A percentile compares a stretch with the other conserved stretches of the same genome.
These are phyloP conservation scores for Micronycteris hirsuta DNA, from an alignment of 2,113 vertebrate species.

Conservation along the genomic window DNA sequence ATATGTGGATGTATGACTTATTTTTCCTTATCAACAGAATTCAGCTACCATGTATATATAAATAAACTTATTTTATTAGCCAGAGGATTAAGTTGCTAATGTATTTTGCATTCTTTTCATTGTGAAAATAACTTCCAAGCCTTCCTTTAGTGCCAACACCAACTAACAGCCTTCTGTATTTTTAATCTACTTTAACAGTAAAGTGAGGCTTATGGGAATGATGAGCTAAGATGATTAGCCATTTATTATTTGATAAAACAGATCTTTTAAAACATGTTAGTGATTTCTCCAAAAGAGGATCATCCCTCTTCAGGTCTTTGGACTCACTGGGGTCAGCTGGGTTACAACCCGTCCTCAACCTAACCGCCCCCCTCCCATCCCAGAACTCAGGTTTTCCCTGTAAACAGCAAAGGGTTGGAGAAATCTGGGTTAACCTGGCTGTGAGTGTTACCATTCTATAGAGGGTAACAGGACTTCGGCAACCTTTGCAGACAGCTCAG, in stretches of 20 bases:
- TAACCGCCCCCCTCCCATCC: background rate
- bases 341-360: background rate
- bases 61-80: slow-evolving; percentile 79
- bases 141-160: background rate
- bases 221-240: background rate
- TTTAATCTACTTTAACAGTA: background rate
- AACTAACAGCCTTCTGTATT: background rate
- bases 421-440: background rate
- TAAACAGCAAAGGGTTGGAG: background rate
- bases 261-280: background rate
- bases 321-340: background rate
- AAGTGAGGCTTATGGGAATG: background rate
- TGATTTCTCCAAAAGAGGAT: background rate
- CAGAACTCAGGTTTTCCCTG: background rate
- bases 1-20: slow-evolving; percentile 73
- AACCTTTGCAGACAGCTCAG: background rate
- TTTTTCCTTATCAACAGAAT: slow-evolving; percentile 74
- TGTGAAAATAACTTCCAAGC: slow-evolving; percentile 28
- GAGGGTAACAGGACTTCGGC: too few species aligned
- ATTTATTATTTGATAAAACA: background rate
- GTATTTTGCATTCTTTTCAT: slow-evolving; percentile 54
- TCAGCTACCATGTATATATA: slow-evolving; percentile 72
- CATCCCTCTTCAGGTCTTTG: background rate
- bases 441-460: background rate
- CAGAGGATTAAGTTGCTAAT: slow-evolving; percentile 63